Evolutionary conservation across 35 echinoderm and acorn worm species (phyloP), one percentile per base, ranked within the genome.

Genomic region (Heliocidaris tuberculata): DNA sequence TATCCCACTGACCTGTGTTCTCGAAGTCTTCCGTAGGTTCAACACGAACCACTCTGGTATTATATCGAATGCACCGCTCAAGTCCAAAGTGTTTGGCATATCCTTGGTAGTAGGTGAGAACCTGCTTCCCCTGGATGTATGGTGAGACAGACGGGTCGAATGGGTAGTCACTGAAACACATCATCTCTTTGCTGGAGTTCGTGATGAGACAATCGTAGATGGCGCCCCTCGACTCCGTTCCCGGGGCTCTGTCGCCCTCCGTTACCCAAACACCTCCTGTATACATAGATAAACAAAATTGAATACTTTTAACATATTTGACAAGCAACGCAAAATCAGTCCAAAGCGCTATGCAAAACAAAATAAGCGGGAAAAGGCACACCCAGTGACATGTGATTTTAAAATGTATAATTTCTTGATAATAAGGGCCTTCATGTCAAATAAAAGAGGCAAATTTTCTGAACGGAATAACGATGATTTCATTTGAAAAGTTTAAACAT

Each of bases 111-210:
- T 97, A 97, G 48, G 35, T 85, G 15, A 95, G 16, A 21, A 97
- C 86, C 59, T 92, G 78, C 31, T 92, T 92, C 12, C 90, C 92
- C 8, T 85, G 93, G 86, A 97, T 93, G 85, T 95, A 96, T 2
- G 97, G 95, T 35, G 95, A 94, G 4, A 50, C 60, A 7, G 96
- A 91, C 13, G 86, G 92, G 31, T 94, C 88, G 52, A 97, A 96
- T 0, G 95, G 94, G 87, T 95, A 96, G 92, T 97, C 97, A 31
- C 97, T 97, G 47, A 96, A 95, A 94, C 94, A 96, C 97, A 96
- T 97, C 95, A 97, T 96, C 85, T 97, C 94, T 88, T 95, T 94
- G 90, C 97, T 97, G 31, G 97, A 96, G 92, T 97, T 97, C 11
- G 95, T 97, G 86, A 97, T 92, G 21, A 97, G 85, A 27, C 97